Evolutionary conservation across 2,888 invertebrate genomes (phyloP), one percentile per base, ranked within the genome.

Genomic region (Chironomus tentans): DNA sequence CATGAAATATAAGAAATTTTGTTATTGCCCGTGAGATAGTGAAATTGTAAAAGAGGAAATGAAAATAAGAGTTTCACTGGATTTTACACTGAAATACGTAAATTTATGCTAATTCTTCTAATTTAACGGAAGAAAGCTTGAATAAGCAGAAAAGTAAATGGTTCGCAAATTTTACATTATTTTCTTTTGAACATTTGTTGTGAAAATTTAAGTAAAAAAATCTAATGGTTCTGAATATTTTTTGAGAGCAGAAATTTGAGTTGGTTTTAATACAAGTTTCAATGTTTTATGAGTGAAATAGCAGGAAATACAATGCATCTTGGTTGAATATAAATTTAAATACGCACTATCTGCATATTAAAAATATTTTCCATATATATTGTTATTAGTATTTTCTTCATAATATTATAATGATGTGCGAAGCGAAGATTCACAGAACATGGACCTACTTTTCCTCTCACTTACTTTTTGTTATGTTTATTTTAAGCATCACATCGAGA

Each of bases 381-480:
- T 38, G 2, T 56, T 18, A 56, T 18, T 56, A 3, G 18, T 15
- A 18, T 18, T 18, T 15, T 18, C 7, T 56, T 18, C 56, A 56
- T 2, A 6, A 2, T n/a, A 12, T 10, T 18, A 4, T 13, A 12
- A 48, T 6, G 71, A 71, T 6, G 62, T 62, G 73, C 56, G 73
- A 65, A 65, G 6, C 48, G 61, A 72, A 72, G 61, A 61, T 28
- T 72, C 15, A 72, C 56, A 72, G 72, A 70, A 50, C 50, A 18
- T 50, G 70, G 68, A 68, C 68, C 68, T 68, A 68, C 28, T 68
- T 68, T 46, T 12, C 15, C 15, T 28, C 68, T 38, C 15, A 7
- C 68, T 68, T 18, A 28, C 7, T 15, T 18, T 13, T 21, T 22
- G 21, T 38, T 38, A 18, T 68, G 68, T 68, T 68, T 68, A 68